Conservation (phyloP, 2,888 invertebrate species). For the Lathronympha strigana region DNA sequence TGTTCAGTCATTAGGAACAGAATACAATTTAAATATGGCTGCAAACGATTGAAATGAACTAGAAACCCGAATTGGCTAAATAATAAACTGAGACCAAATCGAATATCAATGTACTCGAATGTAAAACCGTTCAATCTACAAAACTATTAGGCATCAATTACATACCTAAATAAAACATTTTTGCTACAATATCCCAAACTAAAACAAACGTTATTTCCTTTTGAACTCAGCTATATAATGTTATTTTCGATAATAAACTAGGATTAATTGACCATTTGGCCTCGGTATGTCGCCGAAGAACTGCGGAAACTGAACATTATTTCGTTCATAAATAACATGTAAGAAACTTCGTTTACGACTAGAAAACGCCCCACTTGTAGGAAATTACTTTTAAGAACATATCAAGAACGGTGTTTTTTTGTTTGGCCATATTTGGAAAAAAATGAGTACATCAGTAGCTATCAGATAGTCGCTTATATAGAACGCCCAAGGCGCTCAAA, state of each 20-base stretch:
- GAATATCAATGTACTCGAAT: too few relatives aligned
- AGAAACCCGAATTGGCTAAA: too few relatives aligned
- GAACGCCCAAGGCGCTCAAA: too few relatives aligned
- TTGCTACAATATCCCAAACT: neutral
- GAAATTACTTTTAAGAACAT: neutral
- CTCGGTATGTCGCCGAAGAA: conserved; percentile 48
- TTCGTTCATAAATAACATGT: conserved; percentile 50
- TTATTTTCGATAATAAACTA: conserved; percentile 60
- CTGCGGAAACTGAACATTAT: conserved; percentile 56
- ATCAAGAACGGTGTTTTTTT: neutral
- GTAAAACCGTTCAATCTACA: too few relatives aligned
- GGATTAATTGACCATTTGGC: conserved; percentile 72
- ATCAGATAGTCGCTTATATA: too few relatives aligned
- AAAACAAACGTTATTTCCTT: conserved; percentile 45
- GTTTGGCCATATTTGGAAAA: neutral
- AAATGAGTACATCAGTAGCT: neutral
- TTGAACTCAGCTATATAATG: conserved; percentile 52
- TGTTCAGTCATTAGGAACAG: too few relatives aligned
- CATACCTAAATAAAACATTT: neutral
- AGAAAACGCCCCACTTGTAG: conserved; percentile 29
- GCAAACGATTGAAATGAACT: too few relatives aligned
- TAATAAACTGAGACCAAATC: too few relatives aligned
- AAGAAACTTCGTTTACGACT: conserved; percentile 39
- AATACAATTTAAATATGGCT: too few relatives aligned
- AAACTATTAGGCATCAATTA: too few relatives aligned